A percentile compares a stretch with the other conserved stretches of the same genome.
Evolutionary conservation across 2,797 vertebrate species (phyloP).

Genomic region (Betta splendens): DNA sequence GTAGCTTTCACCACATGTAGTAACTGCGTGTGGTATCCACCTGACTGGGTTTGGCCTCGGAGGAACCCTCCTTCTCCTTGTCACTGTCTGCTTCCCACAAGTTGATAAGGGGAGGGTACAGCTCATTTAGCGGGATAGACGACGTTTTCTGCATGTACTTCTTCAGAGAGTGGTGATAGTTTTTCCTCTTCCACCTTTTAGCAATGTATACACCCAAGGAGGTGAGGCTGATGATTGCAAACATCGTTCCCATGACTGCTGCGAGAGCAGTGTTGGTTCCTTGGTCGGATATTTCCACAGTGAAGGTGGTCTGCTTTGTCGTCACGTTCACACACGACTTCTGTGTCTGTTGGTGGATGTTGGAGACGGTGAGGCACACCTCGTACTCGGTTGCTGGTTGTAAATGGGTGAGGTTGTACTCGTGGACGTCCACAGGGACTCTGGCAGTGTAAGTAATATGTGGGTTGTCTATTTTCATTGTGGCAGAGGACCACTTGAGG

Average conservation of each 20-base stretch:
- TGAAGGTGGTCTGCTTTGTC: constrained; percentile 88
- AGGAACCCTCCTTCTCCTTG: constrained; percentile 93
- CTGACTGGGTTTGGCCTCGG: constrained; percentile 90
- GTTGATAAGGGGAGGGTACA: constrained; percentile 98
- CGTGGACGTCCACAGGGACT: constrained; percentile 95
- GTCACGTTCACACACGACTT: constrained; percentile 96
- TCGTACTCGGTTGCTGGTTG: constrained; percentile 96
- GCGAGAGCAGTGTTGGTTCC: constrained; percentile 92
- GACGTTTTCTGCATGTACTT: constrained; percentile 99
- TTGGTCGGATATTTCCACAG: constrained; percentile 88
- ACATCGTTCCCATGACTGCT: constrained; percentile 92
- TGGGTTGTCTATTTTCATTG: constrained; percentile 97
- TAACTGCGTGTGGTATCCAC: constrained; percentile 99
- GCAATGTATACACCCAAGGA: constrained; percentile 88
- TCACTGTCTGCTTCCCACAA: constrained; percentile 97
- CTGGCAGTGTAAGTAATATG: constrained; percentile 96
- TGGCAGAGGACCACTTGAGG: constrained; percentile 96
- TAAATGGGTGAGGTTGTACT: constrained; percentile 95
- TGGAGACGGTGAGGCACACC: constrained; percentile 94
- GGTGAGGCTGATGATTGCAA: constrained; percentile 89
- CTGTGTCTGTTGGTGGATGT: constrained; percentile 91
- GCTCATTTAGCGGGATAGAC: constrained; percentile 95
- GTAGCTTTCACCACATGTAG: constrained; percentile 94
- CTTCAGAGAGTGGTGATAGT: constrained; percentile 96
- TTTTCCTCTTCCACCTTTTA: constrained; percentile 96